These are phyloP conservation scores for Naja naja DNA, from an alignment of 2,113 vertebrate genomes.

Conservation along the genomic window DNA sequence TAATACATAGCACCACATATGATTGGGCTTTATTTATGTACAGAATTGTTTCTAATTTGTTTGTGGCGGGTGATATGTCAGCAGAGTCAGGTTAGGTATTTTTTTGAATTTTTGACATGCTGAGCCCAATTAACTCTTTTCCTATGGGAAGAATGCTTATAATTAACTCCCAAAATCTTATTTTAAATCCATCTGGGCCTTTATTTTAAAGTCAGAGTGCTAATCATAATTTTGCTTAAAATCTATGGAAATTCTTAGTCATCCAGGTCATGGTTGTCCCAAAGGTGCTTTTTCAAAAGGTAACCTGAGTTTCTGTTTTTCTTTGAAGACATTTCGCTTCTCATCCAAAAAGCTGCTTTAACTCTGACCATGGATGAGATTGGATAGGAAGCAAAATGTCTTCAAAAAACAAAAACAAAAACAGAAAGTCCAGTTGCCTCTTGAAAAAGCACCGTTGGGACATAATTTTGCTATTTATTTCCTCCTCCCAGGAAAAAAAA, in stretches of 20 bases:
- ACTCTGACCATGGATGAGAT: no score
- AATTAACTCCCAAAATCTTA: background rate
- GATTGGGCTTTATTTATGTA: background rate
- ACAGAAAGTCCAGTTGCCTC: no score
- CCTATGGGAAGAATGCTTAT: background rate
- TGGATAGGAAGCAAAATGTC: no score
- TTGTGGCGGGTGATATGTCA: background rate
- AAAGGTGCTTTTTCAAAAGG: no score
- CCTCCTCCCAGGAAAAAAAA: background rate
- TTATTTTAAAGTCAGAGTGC: background rate
- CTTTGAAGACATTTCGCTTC: no score
- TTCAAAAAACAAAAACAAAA: no score
- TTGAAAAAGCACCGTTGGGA: no score
- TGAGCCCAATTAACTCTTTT: background rate
- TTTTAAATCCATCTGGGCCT: background rate
- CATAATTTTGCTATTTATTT: background rate
- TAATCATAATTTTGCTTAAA: background rate
- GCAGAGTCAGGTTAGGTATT: background rate
- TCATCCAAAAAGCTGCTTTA: no score
- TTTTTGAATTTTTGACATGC: background rate
- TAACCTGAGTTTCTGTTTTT: no score
- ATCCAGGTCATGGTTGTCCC: no score
- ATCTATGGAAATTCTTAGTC: no score
- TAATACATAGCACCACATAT: background rate
- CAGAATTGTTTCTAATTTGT: background rate